These are phyloP conservation scores for Lepidochrysops patricia DNA, from an alignment of 2,888 invertebrate species.

Conservation along the genomic window DNA sequence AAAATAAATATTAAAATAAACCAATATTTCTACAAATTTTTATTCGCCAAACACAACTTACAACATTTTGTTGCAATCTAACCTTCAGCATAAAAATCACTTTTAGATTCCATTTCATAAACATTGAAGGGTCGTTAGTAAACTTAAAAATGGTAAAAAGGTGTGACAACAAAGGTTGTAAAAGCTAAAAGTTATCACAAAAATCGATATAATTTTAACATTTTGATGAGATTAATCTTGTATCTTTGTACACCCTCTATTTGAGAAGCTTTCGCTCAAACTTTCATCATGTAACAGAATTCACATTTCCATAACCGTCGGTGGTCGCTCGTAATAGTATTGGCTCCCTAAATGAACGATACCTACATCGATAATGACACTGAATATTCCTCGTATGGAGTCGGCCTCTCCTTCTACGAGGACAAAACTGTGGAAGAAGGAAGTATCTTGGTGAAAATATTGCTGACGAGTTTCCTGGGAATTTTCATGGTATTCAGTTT, in stretches of 20 bases:
- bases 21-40: no score
- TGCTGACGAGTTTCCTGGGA: conserved; percentile 70
- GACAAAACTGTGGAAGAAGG: conserved; percentile 56
- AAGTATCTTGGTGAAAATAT: conserved; percentile 70
- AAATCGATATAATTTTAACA: background rate
- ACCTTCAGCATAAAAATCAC: no score
- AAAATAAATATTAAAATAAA: no score
- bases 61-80: no score
- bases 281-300: conserved; percentile 17
- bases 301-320: conserved; percentile 16
- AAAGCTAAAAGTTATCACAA: background rate
- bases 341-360: background rate
- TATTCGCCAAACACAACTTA: no score
- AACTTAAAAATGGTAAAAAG: no score
- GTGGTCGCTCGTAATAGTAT: conserved; percentile 15
- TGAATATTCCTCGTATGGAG: conserved; percentile 42
- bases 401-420: conserved; percentile 47
- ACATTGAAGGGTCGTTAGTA: no score
- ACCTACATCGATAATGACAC: conserved; percentile 28
- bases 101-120: no score
- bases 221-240: background rate
- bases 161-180: no score
- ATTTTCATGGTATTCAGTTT: conserved; percentile 80
- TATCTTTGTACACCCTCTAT: conserved; percentile 23
- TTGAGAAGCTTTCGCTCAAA: conserved; percentile 18